phyloP scores from a whole-genome alignment of 2,113 vertebrate genomes.

The Channa maculata region DNA sequence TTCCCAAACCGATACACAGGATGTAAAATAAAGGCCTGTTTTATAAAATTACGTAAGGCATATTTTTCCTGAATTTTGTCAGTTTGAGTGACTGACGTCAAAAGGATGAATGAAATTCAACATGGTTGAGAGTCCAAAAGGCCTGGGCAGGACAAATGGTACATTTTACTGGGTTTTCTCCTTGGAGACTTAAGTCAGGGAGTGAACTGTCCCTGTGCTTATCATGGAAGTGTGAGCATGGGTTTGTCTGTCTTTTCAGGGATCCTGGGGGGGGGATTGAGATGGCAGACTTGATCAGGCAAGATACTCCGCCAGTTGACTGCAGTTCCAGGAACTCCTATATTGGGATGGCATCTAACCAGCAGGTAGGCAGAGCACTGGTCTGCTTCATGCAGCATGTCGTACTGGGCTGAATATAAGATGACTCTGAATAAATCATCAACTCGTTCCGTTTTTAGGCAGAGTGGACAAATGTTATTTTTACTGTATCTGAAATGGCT shows the following conservation, averaged over 20 bases:
- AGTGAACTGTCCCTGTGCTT: background rate
- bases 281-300: slow-evolving; percentile 95
- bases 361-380: slow-evolving; percentile 85
- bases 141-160: background rate
- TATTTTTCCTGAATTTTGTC: background rate
- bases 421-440: background rate
- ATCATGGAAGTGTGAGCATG: slow-evolving; percentile 10
- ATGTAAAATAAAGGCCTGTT: slow-evolving; percentile 26
- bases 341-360: slow-evolving; percentile 91
- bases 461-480: background rate
- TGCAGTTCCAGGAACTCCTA: slow-evolving; percentile 99
- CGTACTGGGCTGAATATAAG: background rate
- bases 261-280: slow-evolving; percentile 98
- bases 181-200: background rate
- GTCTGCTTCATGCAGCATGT: background rate
- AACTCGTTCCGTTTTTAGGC: background rate
- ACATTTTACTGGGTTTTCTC: background rate
- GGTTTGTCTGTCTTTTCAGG: slow-evolving; percentile 74
- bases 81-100: background rate
- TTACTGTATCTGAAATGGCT: too few relatives aligned
- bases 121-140: background rate
- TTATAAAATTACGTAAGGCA: slow-evolving; percentile 3
- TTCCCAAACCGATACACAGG: slow-evolving; percentile 16
- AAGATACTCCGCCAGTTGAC: slow-evolving; percentile 97
- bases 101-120: background rate